A percentile compares a stretch with the other conserved stretches of the same genome.
Evolutionary conservation across 2,113 vertebrate genomes (phyloP).

Genomic region (Monarcha castaneiventris): DNA sequence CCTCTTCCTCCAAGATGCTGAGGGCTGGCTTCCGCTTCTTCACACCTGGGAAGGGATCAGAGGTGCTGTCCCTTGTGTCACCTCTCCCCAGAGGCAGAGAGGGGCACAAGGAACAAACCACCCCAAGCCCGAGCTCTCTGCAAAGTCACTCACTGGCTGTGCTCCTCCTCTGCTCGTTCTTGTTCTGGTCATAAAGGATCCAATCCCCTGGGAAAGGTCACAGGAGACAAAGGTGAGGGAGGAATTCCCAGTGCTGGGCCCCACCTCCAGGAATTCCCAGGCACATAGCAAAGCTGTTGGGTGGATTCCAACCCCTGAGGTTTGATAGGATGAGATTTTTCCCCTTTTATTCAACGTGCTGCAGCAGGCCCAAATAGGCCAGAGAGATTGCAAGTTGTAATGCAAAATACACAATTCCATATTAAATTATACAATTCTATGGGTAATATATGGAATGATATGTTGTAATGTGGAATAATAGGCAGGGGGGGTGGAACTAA

Average conservation of each 20-base stretch:
- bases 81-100: fast-evolving
- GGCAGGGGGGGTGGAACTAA: neutral
- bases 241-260: neutral
- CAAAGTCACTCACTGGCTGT: neutral
- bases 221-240: neutral
- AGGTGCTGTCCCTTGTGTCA: neutral
- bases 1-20: constrained; percentile 72
- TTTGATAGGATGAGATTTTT: fast-evolving
- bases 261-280: neutral
- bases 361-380: neutral
- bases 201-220: constrained; percentile 57
- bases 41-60: neutral
- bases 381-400: fast-evolving
- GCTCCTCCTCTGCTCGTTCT: constrained; percentile 31
- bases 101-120: fast-evolving
- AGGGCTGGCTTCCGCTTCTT: constrained; percentile 54
- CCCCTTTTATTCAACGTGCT: neutral
- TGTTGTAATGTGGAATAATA: fast-evolving
- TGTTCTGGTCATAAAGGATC: constrained; percentile 38
- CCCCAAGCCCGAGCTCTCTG: fast-evolving
- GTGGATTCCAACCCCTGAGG: neutral
- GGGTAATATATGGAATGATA: neutral
- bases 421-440: neutral
- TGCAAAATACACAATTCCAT: fast-evolving
- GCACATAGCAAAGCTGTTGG: neutral